phyloP scores from a whole-genome alignment of 2,888 invertebrate genomes.

The Mythimna pallens region DNA sequence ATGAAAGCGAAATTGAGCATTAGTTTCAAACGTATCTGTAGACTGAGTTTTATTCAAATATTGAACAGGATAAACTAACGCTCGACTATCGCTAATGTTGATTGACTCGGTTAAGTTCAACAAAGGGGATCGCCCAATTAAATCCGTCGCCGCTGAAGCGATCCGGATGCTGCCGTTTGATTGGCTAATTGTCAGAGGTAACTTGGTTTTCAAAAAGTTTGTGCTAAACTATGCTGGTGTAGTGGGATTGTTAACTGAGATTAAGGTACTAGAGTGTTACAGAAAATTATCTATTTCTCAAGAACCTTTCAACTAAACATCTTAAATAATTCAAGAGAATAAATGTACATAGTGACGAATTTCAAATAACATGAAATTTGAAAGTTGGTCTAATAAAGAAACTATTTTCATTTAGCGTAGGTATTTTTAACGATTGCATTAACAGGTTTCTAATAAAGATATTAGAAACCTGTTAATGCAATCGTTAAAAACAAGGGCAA shows the following conservation, averaged over 20 bases:
- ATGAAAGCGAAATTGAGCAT: conserved; percentile 52
- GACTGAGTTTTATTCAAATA: conserved; percentile 65
- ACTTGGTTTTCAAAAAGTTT: conserved; percentile 62
- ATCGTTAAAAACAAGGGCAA: no score
- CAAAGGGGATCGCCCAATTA: conserved; percentile 64
- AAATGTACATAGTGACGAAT: not conserved
- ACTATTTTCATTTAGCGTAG: not conserved
- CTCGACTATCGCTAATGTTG: conserved; percentile 63
- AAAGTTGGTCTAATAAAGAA: not conserved
- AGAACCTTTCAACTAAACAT: not conserved
- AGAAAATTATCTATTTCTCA: not conserved
- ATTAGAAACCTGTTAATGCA: no score
- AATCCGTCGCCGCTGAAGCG: conserved; percentile 55
- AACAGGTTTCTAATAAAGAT: conserved; percentile 1
- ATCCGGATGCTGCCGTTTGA: conserved; percentile 63
- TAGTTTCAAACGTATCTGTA: conserved; percentile 54
- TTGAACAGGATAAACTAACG: conserved; percentile 65
- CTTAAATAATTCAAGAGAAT: conserved; percentile 2
- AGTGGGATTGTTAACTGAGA: conserved; percentile 38
- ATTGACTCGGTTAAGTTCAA: conserved; percentile 66
- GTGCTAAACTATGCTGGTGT: conserved; percentile 42
- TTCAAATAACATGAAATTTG: not conserved
- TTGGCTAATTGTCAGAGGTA: conserved; percentile 62
- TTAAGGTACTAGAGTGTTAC: conserved; percentile 4
- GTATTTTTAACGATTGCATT: not conserved